Percentiles rank a stretch among this genome's conserved stretches.
Evolutionary conservation across 2,113 vertebrate genomes (phyloP).

Genomic region (Oostethus manadensis): DNA sequence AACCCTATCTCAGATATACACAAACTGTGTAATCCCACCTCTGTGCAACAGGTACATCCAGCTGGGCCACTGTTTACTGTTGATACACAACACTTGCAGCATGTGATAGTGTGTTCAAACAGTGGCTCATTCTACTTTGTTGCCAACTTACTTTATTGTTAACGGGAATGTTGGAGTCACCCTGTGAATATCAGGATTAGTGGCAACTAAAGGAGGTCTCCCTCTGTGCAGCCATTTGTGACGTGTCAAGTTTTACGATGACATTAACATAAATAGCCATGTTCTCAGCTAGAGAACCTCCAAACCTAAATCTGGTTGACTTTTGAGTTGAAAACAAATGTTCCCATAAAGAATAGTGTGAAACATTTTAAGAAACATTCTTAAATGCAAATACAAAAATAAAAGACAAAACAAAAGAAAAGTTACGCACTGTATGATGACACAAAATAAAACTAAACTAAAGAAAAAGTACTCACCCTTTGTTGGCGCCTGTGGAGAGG

Average conservation of each 20-base stretch:
- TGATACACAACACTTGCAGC: constrained; percentile 15
- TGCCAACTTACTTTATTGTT: constrained; percentile 46
- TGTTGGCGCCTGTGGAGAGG: too few relatives aligned
- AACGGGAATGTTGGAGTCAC: constrained; percentile 44
- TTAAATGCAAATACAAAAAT: too few relatives aligned
- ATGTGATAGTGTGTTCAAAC: constrained; percentile 19
- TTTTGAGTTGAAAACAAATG: too few relatives aligned
- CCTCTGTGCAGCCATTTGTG: constrained; percentile 46
- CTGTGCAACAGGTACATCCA: constrained; percentile 23
- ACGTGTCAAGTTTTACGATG: constrained; percentile 50
- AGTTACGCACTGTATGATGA: too few relatives aligned
- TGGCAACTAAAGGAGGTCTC: constrained; percentile 51
- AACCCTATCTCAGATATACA: constrained; percentile 29
- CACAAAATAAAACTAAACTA: too few relatives aligned
- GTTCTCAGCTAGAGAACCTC: not conserved
- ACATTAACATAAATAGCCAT: constrained; percentile 5
- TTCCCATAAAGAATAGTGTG: too few relatives aligned
- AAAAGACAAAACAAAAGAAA: too few relatives aligned
- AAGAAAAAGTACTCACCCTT: too few relatives aligned
- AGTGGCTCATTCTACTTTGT: constrained; percentile 49
- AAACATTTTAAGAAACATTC: too few relatives aligned
- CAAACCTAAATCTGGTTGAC: too few relatives aligned
- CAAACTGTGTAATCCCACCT: constrained; percentile 25
- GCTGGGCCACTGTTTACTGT: constrained; percentile 22
- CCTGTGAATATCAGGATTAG: constrained; percentile 58